A percentile compares a stretch with the other conserved stretches of the same genome.
phyloP scores from a whole-genome alignment of 2,797 vertebrate genomes.

The Heterohyrax brucei region DNA sequence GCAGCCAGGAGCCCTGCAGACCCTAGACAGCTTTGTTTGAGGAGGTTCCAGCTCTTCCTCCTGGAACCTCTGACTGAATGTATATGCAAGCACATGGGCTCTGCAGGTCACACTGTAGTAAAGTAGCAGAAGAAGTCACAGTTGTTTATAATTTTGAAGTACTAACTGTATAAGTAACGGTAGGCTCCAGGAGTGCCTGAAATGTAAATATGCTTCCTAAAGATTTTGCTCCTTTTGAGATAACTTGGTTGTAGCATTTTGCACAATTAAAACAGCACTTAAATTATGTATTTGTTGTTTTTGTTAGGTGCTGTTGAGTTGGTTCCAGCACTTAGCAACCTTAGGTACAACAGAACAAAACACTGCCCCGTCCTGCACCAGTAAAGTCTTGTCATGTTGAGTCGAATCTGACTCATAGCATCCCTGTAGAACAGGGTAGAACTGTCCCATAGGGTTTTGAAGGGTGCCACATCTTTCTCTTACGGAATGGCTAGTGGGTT shows the following conservation, averaged over 20 bases:
- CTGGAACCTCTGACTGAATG: background rate
- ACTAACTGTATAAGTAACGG: background rate
- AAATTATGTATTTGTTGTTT: background rate
- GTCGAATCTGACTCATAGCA: background rate
- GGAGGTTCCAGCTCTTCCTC: background rate
- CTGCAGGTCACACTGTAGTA: background rate
- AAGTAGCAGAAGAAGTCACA: background rate
- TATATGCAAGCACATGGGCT: background rate
- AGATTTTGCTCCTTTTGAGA: background rate
- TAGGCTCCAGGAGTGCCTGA: background rate
- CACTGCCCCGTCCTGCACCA: too few species aligned
- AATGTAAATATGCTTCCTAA: slow-evolving; percentile 8
- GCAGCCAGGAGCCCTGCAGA: background rate
- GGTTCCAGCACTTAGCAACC: too few species aligned
- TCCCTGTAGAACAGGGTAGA: background rate
- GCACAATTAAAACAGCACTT: slow-evolving; percentile 13
- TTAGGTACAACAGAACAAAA: too few species aligned
- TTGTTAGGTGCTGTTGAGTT: too few species aligned
- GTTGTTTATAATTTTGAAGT: slow-evolving; percentile 10
- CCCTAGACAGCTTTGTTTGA: background rate
- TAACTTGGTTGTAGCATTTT: slow-evolving; percentile 44
- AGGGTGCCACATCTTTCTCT: background rate
- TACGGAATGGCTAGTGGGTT: background rate
- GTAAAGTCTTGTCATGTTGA: background rate
- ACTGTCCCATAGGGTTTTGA: background rate